Conservation (phyloP, 2,113 vertebrate species). For the Tragelaphus imberbis region DNA sequence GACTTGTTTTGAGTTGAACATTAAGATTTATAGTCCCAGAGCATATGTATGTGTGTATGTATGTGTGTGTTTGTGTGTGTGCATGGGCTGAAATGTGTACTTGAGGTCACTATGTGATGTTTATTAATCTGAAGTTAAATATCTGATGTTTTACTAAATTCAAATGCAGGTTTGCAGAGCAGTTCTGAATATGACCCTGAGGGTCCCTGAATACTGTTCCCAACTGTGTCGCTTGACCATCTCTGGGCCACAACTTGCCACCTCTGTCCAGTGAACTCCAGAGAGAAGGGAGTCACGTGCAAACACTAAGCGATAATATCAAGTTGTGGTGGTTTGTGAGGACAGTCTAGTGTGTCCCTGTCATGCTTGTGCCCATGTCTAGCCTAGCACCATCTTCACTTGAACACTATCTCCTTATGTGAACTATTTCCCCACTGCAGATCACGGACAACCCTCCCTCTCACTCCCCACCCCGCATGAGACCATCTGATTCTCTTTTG, state of each 20-base stretch:
- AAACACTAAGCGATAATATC: not conserved
- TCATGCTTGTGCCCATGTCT: not conserved
- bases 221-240: not conserved
- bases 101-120: not conserved
- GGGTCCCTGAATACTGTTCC: not conserved
- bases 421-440: not conserved
- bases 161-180: not conserved
- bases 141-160: not conserved
- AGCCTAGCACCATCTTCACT: not conserved
- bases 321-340: not conserved
- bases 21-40: not conserved
- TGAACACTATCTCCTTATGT: not conserved
- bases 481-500: not conserved
- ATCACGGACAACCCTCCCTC: not conserved
- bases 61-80: not conserved
- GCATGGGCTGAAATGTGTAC: not conserved
- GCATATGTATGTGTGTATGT: not conserved
- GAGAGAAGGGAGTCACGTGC: not conserved
- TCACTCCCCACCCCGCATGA: not conserved
- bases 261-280: not conserved
- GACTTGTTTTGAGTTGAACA: not conserved
- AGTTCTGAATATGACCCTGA: not conserved
- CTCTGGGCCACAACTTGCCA: not conserved
- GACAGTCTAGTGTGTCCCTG: not conserved
- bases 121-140: not conserved